Conservation (phyloP, 2,888 invertebrate species). For the Tanaodytes sp. region DNA sequence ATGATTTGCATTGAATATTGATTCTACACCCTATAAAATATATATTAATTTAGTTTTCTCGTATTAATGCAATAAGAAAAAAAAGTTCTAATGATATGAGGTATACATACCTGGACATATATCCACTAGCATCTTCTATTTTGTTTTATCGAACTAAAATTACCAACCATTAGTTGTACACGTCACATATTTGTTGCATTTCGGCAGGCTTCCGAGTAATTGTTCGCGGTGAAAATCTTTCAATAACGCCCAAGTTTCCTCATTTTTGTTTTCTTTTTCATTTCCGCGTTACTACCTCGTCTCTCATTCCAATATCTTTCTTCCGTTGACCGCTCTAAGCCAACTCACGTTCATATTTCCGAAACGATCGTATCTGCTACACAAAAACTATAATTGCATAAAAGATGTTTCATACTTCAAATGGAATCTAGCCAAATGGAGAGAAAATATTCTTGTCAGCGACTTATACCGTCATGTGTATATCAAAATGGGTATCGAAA, state of each 20-base stretch:
- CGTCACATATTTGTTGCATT: no score
- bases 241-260: constrained; percentile 10
- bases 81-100: no score
- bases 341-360: constrained; percentile 62
- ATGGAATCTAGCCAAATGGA: constrained; percentile 45
- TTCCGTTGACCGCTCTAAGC: constrained; percentile 52
- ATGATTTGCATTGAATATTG: no score
- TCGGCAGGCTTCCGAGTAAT: background rate
- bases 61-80: no score
- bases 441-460: constrained; percentile 46
- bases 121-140: no score
- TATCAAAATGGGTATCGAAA: constrained; percentile 6
- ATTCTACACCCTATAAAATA: no score
- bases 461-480: constrained; percentile 17
- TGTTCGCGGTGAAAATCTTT: constrained; percentile 9
- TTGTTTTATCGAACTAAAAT: no score
- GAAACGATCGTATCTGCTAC: constrained; percentile 55
- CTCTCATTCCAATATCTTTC: constrained; percentile 34
- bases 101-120: no score
- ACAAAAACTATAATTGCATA: constrained; percentile 70
- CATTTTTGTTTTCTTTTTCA: constrained; percentile 21
- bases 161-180: no score
- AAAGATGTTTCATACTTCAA: constrained; percentile 60
- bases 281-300: constrained; percentile 13
- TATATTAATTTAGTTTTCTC: no score